Percentiles rank a stretch among this genome's conserved stretches.
Conservation (phyloP, 2,113 vertebrate genomes). For the Maylandia zebra region DNA sequence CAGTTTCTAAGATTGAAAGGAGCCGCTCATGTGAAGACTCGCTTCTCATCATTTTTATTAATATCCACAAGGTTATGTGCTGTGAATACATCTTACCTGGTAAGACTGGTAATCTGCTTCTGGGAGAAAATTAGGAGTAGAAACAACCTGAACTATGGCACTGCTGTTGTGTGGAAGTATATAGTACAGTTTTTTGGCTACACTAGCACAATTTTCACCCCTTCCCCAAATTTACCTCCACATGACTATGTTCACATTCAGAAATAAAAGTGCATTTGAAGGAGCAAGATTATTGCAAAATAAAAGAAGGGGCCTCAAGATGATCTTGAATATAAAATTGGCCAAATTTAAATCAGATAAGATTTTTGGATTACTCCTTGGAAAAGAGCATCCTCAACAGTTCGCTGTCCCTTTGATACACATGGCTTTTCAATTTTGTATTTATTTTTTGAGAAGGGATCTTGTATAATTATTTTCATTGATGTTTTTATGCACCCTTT, state of each 20-base stretch:
- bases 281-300: neutral
- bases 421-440: neutral
- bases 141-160: neutral
- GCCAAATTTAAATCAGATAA: neutral
- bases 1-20: neutral
- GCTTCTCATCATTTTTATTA: fast-evolving
- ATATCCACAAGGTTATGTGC: neutral
- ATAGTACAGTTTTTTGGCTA: fast-evolving
- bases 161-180: neutral
- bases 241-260: neutral
- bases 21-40: fast-evolving
- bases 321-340: neutral
- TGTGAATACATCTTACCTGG: neutral
- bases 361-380: neutral
- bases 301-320: neutral
- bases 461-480: neutral
- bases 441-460: neutral
- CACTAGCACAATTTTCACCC: fast-evolving
- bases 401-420: neutral
- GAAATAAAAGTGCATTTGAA: neutral
- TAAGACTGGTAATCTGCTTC: neutral
- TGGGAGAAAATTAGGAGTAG: neutral
- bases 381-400: fast-evolving
- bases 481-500: neutral
- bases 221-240: fast-evolving